Evolutionary conservation across 2,797 vertebrate species (phyloP).

Genomic region (Phoxinus dragarum): DNA sequence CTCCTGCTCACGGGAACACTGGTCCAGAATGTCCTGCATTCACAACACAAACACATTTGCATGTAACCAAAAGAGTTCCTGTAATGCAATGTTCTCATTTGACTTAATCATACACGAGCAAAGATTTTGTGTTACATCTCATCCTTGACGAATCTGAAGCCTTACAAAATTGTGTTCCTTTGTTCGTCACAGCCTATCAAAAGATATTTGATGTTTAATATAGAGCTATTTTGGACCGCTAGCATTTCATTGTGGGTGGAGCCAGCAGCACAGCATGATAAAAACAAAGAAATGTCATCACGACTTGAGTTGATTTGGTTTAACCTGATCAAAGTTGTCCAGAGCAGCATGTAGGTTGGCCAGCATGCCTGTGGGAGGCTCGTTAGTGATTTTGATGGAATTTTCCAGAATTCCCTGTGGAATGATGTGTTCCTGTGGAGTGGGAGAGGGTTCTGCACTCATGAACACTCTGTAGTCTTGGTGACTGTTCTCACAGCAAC

Average conservation of each 20-base stretch:
- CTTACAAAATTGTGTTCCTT: background rate
- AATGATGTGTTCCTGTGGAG: slow-evolving; percentile 81
- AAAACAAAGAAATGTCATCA: background rate
- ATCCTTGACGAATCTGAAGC: background rate
- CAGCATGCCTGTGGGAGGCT: slow-evolving; percentile 82
- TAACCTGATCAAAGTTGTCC: slow-evolving; percentile 84
- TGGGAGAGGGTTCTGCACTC: slow-evolving; percentile 80
- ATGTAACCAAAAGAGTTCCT: background rate
- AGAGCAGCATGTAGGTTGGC: slow-evolving; percentile 80
- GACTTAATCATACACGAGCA: background rate
- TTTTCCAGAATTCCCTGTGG: slow-evolving; percentile 84
- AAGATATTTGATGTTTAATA: background rate
- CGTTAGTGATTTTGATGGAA: slow-evolving; percentile 85
- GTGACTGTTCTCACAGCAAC: slow-evolving; percentile 78
- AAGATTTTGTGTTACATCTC: background rate
- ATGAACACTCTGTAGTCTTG: slow-evolving; percentile 79
- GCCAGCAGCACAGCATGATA: background rate
- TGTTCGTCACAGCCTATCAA: background rate
- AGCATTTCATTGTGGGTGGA: background rate
- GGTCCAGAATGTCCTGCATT: slow-evolving; percentile 82
- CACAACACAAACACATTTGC: slow-evolving; percentile 17
- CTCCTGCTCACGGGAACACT: slow-evolving; percentile 85
- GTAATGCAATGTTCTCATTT: background rate
- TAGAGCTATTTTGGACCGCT: background rate
- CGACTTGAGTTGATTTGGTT: background rate